Evolutionary conservation across 2,113 vertebrate species (phyloP), one percentile per base, ranked within the genome.

Genomic region (Calyptommatus sinebrachiatus): DNA sequence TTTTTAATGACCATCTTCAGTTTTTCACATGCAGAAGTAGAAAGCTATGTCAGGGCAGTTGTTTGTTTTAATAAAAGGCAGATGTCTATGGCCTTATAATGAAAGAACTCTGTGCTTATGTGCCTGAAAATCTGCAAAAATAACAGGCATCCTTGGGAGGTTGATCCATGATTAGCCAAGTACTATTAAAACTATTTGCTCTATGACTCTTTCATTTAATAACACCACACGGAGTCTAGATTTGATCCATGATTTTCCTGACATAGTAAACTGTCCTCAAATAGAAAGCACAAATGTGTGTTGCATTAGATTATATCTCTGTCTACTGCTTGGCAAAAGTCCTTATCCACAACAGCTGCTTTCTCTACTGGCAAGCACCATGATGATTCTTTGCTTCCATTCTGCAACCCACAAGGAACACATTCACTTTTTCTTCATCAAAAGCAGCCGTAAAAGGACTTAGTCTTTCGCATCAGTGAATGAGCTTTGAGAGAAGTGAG

Each of bases 401-500:
- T 69, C 21, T 61, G 18, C 35, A 76, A 31, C n/a, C 35, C 69
- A 50, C n/a, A 69, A 76, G 22, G 20, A 81, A 81, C 79, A 81
- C 69, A 62, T 62, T 31, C 53, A 81, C 73, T 53, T 81, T 81
- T 81, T 73, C 62, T 76, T 60, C n/a, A 76, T 66, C 53, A 48
- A 62, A 76, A n/a, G 50, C 79, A 81, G 79, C 73, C 76, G 79
- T 81, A 76, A 81, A 46, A 11, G 41, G 26, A 21, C 66, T 70
- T 45, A 46, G 45, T 46, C 45, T 46, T 53, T 70, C 24, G 66
- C 66, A 70, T 46, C 65, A 76, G 73, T 81, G 73, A 81, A 81
- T 70, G 79, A 69, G 66, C 57, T 61, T 41, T 75, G 31, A 70
- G 73, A 81, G 57, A 69, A 81, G 57, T 69, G 66, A 35, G 73